Conservation (phyloP, 30 jellyfish, hydroid and myxozoan species). For the Haliclystus octoradiatus region DNA sequence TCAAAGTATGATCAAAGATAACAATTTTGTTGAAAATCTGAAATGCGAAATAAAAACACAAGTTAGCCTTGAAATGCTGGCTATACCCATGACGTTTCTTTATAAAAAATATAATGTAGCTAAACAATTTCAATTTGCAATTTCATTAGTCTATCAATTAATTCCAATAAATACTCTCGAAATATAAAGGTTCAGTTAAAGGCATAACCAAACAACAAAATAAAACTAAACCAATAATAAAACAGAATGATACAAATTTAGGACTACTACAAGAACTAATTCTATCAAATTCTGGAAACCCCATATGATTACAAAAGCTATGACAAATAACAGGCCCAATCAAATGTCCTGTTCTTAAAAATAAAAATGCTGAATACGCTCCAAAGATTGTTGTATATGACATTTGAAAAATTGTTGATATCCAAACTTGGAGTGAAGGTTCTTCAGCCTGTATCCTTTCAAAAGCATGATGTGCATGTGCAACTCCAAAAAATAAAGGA, state of each 20-base stretch:
- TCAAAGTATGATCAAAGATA: no score
- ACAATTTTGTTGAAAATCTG: no score
- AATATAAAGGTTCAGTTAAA: slow-evolving; percentile 56
- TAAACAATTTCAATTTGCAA: no score
- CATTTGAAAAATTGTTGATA: slow-evolving; percentile 60
- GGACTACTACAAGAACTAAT: slow-evolving; percentile 44
- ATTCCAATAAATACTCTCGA: slow-evolving; percentile 57
- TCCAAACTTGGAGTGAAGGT: slow-evolving; percentile 8
- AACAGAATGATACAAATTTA: slow-evolving; percentile 17
- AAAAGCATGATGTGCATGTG: slow-evolving; percentile 83
- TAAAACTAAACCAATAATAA: slow-evolving; percentile 47
- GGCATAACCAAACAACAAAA: slow-evolving; percentile 44
- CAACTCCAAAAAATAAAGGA: slow-evolving; percentile 91
- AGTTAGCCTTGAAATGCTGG: no score
- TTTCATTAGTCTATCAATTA: no score
- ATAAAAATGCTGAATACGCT: slow-evolving; percentile 76
- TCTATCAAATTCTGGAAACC: slow-evolving; percentile 78
- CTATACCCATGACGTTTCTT: no score
- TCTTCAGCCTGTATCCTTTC: slow-evolving; percentile 47
- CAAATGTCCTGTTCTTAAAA: slow-evolving; percentile 81
- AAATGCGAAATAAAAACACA: no score
- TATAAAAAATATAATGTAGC: no score
- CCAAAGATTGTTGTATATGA: slow-evolving; percentile 89
- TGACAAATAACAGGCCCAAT: slow-evolving; percentile 84
- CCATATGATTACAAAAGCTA: slow-evolving; percentile 87